phyloP scores from a whole-genome alignment of 1,140 invertebrate genomes.

The Caenorhabditis brenneri region DNA sequence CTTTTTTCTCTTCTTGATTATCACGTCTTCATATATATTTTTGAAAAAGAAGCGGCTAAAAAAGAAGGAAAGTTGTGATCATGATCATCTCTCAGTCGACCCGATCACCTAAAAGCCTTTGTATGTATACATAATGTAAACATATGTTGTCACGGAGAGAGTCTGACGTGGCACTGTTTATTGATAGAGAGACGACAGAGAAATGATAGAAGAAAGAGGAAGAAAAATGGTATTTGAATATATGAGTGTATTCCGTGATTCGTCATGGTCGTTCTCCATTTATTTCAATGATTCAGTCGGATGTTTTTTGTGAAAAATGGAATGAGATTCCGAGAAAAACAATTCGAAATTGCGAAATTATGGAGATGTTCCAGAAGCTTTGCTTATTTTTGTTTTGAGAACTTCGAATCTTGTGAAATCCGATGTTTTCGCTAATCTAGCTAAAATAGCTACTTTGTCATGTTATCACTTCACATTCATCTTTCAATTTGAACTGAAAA shows the following conservation, averaged over 20 bases:
- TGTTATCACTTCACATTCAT: too few relatives aligned
- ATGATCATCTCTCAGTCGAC: neutral
- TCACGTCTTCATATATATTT: neutral
- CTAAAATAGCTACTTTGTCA: too few relatives aligned
- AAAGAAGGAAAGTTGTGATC: neutral
- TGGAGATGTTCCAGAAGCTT: too few relatives aligned
- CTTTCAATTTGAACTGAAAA: too few relatives aligned
- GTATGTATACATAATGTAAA: conserved; percentile 28
- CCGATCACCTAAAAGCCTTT: neutral
- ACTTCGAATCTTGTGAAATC: too few relatives aligned
- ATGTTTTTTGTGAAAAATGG: too few relatives aligned
- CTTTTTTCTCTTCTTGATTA: neutral
- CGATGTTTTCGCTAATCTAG: too few relatives aligned
- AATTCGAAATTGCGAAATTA: too few relatives aligned
- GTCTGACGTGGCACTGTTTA: conserved; percentile 25
- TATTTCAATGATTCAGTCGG: too few relatives aligned
- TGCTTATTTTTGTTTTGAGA: too few relatives aligned
- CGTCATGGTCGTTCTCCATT: too few relatives aligned
- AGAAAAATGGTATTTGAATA: neutral
- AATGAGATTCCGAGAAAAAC: too few relatives aligned
- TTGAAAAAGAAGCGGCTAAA: neutral
- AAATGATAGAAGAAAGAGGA: neutral
- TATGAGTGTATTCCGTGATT: neutral
- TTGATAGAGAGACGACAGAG: neutral
- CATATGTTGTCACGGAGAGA: conserved; percentile 18